Evolutionary conservation across 2,797 vertebrate species (phyloP).

Genomic region (Tenualosa ilisha): DNA sequence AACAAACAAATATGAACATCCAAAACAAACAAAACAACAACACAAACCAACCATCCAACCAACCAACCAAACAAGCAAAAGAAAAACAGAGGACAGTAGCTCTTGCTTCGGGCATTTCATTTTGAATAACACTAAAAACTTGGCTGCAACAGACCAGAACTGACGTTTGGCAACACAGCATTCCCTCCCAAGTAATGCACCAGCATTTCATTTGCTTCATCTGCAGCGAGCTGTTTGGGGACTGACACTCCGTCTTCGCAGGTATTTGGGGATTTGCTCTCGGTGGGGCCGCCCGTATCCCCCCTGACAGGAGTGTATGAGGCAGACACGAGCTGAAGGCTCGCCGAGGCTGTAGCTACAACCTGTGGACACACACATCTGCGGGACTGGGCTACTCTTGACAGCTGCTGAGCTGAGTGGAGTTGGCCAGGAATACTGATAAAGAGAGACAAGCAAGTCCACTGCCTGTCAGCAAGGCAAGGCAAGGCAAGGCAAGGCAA

Average conservation of each 20-base stretch:
- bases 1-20: constrained; percentile 1
- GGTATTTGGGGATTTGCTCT: neutral
- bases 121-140: neutral
- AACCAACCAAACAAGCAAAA: neutral
- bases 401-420: neutral
- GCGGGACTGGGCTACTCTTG: neutral
- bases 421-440: neutral
- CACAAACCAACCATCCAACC: too few species aligned
- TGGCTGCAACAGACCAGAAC: neutral
- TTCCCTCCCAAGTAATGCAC: neutral
- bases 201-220: neutral
- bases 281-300: neutral
- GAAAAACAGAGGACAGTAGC: neutral
- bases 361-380: neutral
- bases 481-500: neutral
- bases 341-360: neutral
- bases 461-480: neutral
- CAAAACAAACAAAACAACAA: neutral
- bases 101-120: neutral
- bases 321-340: neutral
- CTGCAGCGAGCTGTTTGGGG: neutral
- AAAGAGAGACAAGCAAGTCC: neutral
- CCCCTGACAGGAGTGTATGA: neutral
- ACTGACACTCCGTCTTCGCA: neutral
- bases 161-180: neutral